These are phyloP conservation scores for Salpingus planirostris DNA, from an alignment of 2,888 invertebrate species.

Conservation along the genomic window DNA sequence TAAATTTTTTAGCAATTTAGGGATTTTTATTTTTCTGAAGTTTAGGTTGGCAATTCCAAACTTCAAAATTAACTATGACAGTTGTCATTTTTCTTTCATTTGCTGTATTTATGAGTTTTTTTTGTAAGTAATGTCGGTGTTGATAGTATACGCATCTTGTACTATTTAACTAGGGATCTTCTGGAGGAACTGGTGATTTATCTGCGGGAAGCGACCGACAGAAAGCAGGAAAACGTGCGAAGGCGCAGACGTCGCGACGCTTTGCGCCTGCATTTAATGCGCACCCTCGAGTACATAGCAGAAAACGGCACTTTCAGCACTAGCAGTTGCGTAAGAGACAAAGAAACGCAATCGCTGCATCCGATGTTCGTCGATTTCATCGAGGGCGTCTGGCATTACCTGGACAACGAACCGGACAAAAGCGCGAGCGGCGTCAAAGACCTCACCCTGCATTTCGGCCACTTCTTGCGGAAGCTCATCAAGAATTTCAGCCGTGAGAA, in stretches of 20 bases:
- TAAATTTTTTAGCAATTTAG: too few relatives aligned
- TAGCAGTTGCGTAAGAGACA: slow-evolving; percentile 76
- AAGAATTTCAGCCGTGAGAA: slow-evolving; percentile 83
- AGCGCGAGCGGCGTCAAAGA: slow-evolving; percentile 81
- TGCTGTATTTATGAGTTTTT: too few relatives aligned
- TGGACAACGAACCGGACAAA: slow-evolving; percentile 91
- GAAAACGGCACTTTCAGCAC: slow-evolving; percentile 83
- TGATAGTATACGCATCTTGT: too few relatives aligned
- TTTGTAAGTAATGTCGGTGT: too few relatives aligned
- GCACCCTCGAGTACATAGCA: slow-evolving; percentile 86
- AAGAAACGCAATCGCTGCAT: slow-evolving; percentile 74
- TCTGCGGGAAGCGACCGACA: slow-evolving; percentile 91
- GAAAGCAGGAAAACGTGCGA: slow-evolving; percentile 95
- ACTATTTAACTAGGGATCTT: slow-evolving; percentile 84
- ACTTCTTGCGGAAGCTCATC: slow-evolving; percentile 88
- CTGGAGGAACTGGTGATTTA: slow-evolving; percentile 91
- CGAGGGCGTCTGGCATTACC: slow-evolving; percentile 83
- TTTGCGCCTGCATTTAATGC: slow-evolving; percentile 81
- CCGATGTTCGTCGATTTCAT: slow-evolving; percentile 88
- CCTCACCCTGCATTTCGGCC: slow-evolving; percentile 87
- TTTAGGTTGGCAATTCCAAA: too few relatives aligned
- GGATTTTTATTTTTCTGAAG: too few relatives aligned
- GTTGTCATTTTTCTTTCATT: too few relatives aligned
- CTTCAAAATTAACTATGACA: too few relatives aligned
- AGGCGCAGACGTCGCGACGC: slow-evolving; percentile 85